phyloP scores from a whole-genome alignment of 2,113 vertebrate species.

The Cynocephalus volans region DNA sequence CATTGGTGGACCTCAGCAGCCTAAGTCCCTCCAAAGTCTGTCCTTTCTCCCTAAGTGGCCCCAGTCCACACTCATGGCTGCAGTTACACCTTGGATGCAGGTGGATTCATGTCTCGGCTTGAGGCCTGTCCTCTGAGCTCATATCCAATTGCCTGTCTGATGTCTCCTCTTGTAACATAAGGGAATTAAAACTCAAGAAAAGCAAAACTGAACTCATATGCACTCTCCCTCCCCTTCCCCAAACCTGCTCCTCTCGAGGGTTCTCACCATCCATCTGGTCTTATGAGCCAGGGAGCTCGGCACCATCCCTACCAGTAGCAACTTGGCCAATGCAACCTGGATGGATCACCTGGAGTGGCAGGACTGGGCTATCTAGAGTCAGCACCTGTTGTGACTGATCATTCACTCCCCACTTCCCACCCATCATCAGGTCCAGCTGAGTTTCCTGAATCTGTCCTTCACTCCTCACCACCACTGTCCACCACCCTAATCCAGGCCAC shows the following conservation, averaged over 20 bases:
- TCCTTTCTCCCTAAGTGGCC: neutral
- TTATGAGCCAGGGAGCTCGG: fast-evolving
- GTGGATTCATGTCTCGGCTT: neutral
- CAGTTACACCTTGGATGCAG: neutral
- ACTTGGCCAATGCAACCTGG: no score
- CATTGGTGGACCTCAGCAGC: neutral
- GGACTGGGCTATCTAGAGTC: no score
- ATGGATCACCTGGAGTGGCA: no score
- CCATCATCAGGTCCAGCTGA: neutral
- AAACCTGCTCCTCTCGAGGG: neutral
- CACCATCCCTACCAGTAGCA: neutral
- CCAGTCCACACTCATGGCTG: no score
- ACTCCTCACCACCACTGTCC: no score
- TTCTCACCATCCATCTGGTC: neutral
- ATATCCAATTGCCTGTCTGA: neutral
- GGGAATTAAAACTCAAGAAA: no score
- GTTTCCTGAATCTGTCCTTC: neutral
- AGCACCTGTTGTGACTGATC: no score
- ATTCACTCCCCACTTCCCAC: no score
- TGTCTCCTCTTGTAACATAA: neutral
- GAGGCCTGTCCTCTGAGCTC: neutral
- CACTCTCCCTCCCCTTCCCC: no score
- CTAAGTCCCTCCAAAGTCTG: neutral
- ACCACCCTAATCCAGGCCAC: no score
- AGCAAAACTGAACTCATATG: no score